Evolutionary conservation across 2,797 vertebrate genomes (phyloP), one percentile per base, ranked within the genome.

Genomic region (Sebastes variabilis): DNA sequence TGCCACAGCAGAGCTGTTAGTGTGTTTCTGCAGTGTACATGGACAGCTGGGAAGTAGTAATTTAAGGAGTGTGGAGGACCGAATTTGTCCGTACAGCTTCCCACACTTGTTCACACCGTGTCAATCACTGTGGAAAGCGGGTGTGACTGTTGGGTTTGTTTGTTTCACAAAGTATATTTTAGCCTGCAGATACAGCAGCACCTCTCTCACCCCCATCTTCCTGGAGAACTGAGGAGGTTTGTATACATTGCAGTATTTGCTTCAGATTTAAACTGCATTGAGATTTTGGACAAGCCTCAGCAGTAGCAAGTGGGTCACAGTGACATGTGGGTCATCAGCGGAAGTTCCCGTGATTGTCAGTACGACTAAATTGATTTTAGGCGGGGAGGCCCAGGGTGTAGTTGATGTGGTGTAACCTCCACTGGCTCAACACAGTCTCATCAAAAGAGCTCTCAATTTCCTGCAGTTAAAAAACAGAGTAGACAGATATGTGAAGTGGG

Each of bases 301-400:
- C 14, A 2, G 62, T 2, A 7, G 49, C 36, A 86, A 82, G 46
- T 89, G 84, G 85, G 87, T 91, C 86, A 80, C 64, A 22, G 58
- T 73, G 76, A 82, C 75, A 85, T 77, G 29, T 75, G 77, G 88
- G 80, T 67, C 85, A 83, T 30, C 80, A 61, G 74, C 4, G 72
- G 60, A 75, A 67, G 67, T 70, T 78, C 69, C 61, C 42, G 36
- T 70, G 25, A 88, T 86, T 78, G 80, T 78, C 62, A 66, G 66
- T 32, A 62, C 2, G 13, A 38, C 52, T 54, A 34, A 72, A 88
- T 75, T 67, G 80, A 87, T 87, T 88, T 78, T 59, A 10, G 42
- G 18, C 18, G 18, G 10, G 56, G 38, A 67, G 55, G 49, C 34
- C 2, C 6, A 32, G 56, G 24, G 36, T 49, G 32, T 11, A 38